phyloP scores from a whole-genome alignment of 2,797 vertebrate genomes.

The Cynopterus sphinx region DNA sequence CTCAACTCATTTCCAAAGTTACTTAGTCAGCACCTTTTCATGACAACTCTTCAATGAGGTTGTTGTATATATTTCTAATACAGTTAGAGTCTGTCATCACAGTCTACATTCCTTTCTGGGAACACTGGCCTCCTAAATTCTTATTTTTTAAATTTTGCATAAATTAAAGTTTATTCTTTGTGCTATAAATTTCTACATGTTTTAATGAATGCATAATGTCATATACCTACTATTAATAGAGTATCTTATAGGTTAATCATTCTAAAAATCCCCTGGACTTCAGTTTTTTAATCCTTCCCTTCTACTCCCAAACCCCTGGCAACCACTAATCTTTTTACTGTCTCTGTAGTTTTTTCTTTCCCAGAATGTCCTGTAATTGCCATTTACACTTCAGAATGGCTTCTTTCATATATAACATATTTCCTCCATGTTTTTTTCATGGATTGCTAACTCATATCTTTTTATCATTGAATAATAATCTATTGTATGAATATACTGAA shows the following conservation, averaged over 20 bases:
- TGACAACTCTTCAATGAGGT: neutral
- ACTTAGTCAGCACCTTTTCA: neutral
- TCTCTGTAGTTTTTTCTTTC: neutral
- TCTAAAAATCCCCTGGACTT: neutral
- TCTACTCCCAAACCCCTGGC: neutral
- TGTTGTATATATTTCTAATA: neutral
- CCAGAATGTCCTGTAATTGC: neutral
- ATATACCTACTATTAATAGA: neutral
- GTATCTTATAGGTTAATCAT: neutral
- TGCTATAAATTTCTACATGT: neutral
- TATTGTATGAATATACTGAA: neutral
- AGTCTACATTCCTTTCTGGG: too few relatives aligned
- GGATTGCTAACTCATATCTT: neutral
- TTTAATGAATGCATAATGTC: neutral
- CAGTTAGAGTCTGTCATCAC: neutral
- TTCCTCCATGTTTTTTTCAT: neutral
- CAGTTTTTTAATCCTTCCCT: neutral
- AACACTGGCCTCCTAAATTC: neutral
- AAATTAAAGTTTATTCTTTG: neutral
- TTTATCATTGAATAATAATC: neutral
- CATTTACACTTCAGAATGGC: neutral
- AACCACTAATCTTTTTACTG: neutral
- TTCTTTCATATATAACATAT: neutral
- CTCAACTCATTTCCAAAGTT: neutral
- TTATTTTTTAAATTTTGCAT: neutral